Percentiles rank a stretch among this genome's conserved stretches.
Evolutionary conservation across 2,113 vertebrate species (phyloP).

Genomic region (Hucho hucho): DNA sequence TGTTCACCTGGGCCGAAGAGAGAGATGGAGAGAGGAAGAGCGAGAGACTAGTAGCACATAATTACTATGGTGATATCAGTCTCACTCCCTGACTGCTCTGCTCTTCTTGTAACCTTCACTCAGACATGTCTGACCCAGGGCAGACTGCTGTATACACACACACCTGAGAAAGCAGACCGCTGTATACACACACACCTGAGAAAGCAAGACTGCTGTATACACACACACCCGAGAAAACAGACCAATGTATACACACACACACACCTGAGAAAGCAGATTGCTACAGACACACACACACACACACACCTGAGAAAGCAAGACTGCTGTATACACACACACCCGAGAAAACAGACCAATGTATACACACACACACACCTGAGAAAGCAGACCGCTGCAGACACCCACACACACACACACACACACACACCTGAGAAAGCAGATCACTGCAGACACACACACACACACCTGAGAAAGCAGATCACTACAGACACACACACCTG

Average conservation of each 20-base stretch:
- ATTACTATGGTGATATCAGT: not conserved
- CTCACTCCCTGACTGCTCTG: not conserved
- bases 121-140: not conserved
- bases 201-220: too few species aligned
- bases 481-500: conserved; percentile 6
- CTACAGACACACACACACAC: conserved; percentile 19
- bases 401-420: not conserved
- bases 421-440: not conserved
- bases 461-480: conserved; percentile 20
- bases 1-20: not conserved
- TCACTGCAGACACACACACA: not conserved
- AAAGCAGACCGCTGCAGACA: not conserved
- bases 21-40: conserved; percentile 12
- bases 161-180: too few species aligned
- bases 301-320: not conserved
- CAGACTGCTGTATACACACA: not conserved
- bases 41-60: not conserved
- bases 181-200: too few species aligned
- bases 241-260: not conserved
- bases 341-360: too few species aligned
- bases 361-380: not conserved
- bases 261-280: conserved; percentile 20
- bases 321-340: too few species aligned
- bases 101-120: too few species aligned
- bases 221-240: too few species aligned